These are phyloP conservation scores for Malaclemys terrapin DNA, from an alignment of 2,113 vertebrate genomes.

Conservation along the genomic window DNA sequence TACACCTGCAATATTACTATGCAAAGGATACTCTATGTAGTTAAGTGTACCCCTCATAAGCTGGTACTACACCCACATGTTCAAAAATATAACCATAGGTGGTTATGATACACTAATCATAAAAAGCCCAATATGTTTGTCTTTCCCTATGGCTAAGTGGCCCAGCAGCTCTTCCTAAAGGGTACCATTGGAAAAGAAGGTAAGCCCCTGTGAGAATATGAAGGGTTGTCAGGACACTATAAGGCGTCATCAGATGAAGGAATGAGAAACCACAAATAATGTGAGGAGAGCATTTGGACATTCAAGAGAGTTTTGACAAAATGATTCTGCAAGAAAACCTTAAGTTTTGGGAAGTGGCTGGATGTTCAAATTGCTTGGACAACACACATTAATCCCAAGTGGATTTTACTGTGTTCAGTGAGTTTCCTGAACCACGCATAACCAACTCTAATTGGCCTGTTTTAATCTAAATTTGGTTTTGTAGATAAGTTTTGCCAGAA, in stretches of 20 bases:
- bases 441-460: background rate
- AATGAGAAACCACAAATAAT: background rate
- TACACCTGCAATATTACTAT: background rate
- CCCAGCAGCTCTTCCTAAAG: background rate
- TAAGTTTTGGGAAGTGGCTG: too few species aligned
- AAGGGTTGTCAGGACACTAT: background rate
- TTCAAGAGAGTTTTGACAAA: too few species aligned
- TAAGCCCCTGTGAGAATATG: background rate
- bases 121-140: background rate
- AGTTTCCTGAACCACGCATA: background rate
- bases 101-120: background rate
- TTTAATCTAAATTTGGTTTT: background rate
- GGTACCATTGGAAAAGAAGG: background rate
- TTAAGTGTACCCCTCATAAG: background rate
- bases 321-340: too few species aligned
- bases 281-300: too few species aligned
- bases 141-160: background rate
- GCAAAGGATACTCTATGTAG: background rate
- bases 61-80: background rate
- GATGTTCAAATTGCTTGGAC: background rate
- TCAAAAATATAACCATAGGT: background rate
- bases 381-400: background rate
- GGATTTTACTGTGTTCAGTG: background rate
- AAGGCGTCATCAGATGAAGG: background rate
- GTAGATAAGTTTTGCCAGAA: background rate